Base-by-base conservation (phyloP, 2,888 invertebrate species). In the Empis stercorea region DNA sequence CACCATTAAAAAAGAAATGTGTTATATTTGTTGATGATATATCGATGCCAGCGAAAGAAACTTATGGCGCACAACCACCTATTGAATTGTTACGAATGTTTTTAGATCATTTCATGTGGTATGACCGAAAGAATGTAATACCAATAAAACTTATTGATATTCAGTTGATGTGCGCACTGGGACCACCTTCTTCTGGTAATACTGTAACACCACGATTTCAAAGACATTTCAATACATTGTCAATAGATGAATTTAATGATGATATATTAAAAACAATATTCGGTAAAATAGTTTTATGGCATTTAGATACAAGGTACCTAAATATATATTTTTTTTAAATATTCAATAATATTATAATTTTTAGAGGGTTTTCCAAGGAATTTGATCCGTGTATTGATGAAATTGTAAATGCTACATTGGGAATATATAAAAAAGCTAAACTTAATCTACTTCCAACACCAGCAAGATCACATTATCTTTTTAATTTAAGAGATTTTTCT, bases 1-100 rank as follows among this genome's bases (percentile, higher is more conserved):
- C 95, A 1, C 92, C 93, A 0, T 77, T 93, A 43, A 91, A 91
- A 5, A 94, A 91, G 63, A 80, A 81, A 58, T 81, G 84, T 66
- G 84, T 95, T 13, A 80, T 94, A 42, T 95, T 95, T 64, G 88
- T 96, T 32, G 96, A 96, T 61, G 95, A 96, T 64, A 80, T 96
- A n/a, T 92, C 91, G 59, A 91, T 95, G 91, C 95, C 95, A 0
- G 73, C 86, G 57, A 81, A 86, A 50, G 68, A 69, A 52, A 78
- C 78, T 2, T 94, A 88, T 60, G 95, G 94, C 0, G 93, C 94
- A 0, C 94, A 95, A 65, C 94, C 95, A 0, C 91, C 95, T 0
- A 88, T 96, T 47, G 95, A 96, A 65, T 72, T 96, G 38, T 67
- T 96, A 20, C 73, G 95, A 17, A 93, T 93, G 70, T 86, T 85